Percentiles rank a stretch among this genome's conserved stretches.
These are phyloP conservation scores for Pyrocephalus nanus DNA, from an alignment of 2,797 vertebrate species.

Conservation along the genomic window DNA sequence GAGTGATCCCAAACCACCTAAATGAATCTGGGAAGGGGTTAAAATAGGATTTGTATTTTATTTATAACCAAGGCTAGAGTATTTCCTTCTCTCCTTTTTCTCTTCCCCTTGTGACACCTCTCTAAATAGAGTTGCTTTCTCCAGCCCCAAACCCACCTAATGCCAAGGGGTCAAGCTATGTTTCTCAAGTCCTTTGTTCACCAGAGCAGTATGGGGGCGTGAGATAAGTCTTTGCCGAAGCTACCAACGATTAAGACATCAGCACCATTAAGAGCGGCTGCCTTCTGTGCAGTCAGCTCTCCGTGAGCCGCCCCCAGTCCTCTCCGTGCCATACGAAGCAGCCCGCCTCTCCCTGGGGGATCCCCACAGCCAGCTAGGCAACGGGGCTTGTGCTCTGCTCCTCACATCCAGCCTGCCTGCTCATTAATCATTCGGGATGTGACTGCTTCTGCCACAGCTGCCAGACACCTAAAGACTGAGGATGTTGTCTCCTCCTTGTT, in stretches of 20 bases:
- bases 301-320: not conserved
- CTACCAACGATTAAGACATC: conserved; percentile 17
- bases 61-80: not conserved
- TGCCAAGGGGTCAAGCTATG: not conserved
- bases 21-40: not conserved
- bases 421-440: conserved; percentile 19
- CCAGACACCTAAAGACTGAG: conserved; percentile 13
- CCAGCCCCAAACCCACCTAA: not conserved
- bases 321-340: not conserved
- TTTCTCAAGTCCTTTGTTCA: conserved; percentile 23
- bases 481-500: not conserved
- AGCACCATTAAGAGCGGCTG: not conserved
- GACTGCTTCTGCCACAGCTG: not conserved
- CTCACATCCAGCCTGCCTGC: not conserved
- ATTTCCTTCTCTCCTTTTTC: not conserved
- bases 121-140: conserved; percentile 6
- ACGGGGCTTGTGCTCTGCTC: not conserved
- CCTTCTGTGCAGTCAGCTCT: not conserved
- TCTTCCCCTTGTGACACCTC: not conserved
- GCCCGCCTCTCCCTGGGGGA: conserved; percentile 2
- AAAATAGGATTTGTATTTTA: not conserved
- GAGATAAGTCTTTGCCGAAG: not conserved
- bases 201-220: not conserved
- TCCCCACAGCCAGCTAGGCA: not conserved
- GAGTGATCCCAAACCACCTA: not conserved